A percentile compares a stretch with the other conserved stretches of the same genome.
Evolutionary conservation across 1,140 invertebrate species (phyloP).

Genomic region (Drosophila santomea): DNA sequence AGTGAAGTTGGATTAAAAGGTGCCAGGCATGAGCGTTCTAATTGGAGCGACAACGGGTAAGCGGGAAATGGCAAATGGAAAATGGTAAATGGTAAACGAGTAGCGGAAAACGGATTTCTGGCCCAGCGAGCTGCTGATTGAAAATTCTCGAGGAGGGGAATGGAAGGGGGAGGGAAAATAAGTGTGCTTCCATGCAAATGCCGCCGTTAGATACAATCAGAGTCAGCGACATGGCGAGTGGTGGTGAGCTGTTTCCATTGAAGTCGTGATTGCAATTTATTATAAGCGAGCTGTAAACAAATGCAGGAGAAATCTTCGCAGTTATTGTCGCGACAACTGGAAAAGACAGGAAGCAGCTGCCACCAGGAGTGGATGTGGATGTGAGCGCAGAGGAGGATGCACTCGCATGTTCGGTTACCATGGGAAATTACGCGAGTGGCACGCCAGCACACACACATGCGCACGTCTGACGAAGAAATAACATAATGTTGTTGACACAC

Average conservation of each 20-base stretch:
- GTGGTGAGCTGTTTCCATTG: conserved; percentile 61
- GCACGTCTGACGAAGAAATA: conserved; percentile 36
- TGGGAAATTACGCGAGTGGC: conserved; percentile 81
- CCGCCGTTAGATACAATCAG: conserved; percentile 33
- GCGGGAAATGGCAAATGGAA: conserved; percentile 44
- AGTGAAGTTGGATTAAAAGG: conserved; percentile 24
- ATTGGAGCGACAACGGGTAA: conserved; percentile 35
- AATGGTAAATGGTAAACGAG: conserved; percentile 66
- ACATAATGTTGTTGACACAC: conserved; percentile 78
- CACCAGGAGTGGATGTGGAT: conserved; percentile 5
- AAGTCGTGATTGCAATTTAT: conserved; percentile 68
- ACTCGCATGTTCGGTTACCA: conserved; percentile 69
- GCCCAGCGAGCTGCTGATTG: conserved; percentile 65
- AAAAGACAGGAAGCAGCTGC: conserved; percentile 44
- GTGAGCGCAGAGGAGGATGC: conserved; percentile 31
- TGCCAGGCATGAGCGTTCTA: conserved; percentile 34
- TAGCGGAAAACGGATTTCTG: conserved; percentile 78
- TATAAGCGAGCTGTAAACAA: conserved; percentile 57
- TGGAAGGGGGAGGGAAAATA: background rate
- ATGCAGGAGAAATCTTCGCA: conserved; percentile 42
- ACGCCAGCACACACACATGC: conserved; percentile 42
- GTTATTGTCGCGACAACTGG: conserved; percentile 64
- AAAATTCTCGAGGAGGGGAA: conserved; percentile 42
- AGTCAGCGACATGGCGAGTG: conserved; percentile 11
- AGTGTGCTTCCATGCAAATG: conserved; percentile 46